Evolutionary conservation across 2,888 invertebrate genomes (phyloP), one percentile per base, ranked within the genome.

Genomic region (Cryptus viduatorius): DNA sequence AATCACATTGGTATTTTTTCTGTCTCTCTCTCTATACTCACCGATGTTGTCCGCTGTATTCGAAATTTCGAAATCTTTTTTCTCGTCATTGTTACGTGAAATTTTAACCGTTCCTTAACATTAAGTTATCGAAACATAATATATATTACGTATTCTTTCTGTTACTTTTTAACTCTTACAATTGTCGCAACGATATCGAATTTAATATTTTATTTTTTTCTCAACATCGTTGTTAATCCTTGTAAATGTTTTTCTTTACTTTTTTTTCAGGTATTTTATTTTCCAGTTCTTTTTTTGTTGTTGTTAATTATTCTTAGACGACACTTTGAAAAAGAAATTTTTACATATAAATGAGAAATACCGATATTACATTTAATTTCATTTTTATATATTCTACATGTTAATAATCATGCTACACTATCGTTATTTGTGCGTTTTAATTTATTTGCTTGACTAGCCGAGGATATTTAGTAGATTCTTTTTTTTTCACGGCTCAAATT

Each of bases 251-350:
- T 83, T 79, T 69, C 61, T 84, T 68, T 76, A 78, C 87, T 90
- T 90, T 90, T 88, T 37, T 92, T 92, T 89, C 73, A 91, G 92
- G 92, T 92, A 90, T 79, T 56, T 84, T 75, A 78, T 87, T 90
- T 91, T 89, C 87, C 87, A 87, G 86, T 87, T 87, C 24, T 86
- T 82, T 88, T 86, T 67, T 85, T 61, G 5, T 31, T 29, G 31
- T 14, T 61, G 29, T 61, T 61, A 31, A 83, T 81, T 84, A 83
- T 84, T 86, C 87, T 88, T 88, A 91, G 86, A 87, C 50, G 88
- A 88, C 81, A 87, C 83, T 88, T 90, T 89, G 92, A 92, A 93
- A 91, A 93, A 92, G 92, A 90, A 91, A 59, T 71, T 77, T 81
- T 75, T 81, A 56, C 53, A 72, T 81, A 61, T 68, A 37, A 67